Base-by-base conservation (phyloP, 2,888 invertebrate species). In the Conus canariensis region DNA sequence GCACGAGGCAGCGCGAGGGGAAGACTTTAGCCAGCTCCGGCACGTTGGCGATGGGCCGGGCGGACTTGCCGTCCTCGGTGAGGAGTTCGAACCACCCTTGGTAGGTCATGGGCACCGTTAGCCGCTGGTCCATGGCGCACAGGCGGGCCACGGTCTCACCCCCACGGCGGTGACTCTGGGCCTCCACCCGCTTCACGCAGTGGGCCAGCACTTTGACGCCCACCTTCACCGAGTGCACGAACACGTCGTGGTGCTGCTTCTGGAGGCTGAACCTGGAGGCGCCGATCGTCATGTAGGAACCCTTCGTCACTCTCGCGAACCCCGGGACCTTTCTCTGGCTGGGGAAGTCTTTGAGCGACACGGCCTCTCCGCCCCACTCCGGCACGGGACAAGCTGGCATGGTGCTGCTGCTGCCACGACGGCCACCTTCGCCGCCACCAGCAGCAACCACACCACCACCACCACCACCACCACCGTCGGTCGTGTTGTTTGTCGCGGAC, bases 1-100 rank as follows among this genome's bases (percentile, higher is more conserved):
- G 97, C 9, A 98, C 98, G 92, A 98, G 97, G 94, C 98, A 98
- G 5, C 95, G 95, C 89, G 96, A 96, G 30, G 97, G 97, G 90
- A 96, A 96, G 67, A 95, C 93, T 90, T 95, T 94, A 6, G 98
- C 97, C 93, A 99, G 96, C 96, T 99, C 98, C 91, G 97, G 97
- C 2, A 99, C 98, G 92, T 98, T 98, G 96, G 98, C 98, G 95
- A 99, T 98, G 94, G 98, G 98, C 92, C 98, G 97, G 16, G 98
- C 98, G 58, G 98, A 98, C 94, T 98, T 97, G 0, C 99, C 99
- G 96, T 99, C 99, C 96, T 99, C 99, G 95, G 98, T 99, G 67
- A 99, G 97, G 88, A 99, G 97, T 96, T 99, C 99, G 96, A 99
- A 99, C 96, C 98, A 99, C 12, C 99, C 99, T 93, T 98, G 97